These are phyloP conservation scores for Tetheella fluctuosa DNA, from an alignment of 2,888 invertebrate genomes.

Conservation along the genomic window DNA sequence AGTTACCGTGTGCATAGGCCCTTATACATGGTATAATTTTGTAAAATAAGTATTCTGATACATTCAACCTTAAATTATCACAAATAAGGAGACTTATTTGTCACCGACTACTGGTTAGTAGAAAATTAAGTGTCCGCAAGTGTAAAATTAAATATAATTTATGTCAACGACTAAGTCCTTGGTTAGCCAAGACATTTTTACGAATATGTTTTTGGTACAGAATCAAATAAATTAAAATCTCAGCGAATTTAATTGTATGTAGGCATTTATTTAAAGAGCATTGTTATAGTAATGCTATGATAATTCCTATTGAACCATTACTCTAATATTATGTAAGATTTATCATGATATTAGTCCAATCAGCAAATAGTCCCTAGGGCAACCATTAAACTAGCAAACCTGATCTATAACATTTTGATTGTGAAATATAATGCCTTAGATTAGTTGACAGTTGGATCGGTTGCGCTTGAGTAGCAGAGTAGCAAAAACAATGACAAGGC, in stretches of 20 bases:
- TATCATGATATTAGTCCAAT: neutral
- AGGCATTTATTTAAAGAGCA: no score
- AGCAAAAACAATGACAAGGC: slow-evolving; percentile 61
- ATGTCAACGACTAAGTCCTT: neutral
- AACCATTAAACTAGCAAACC: slow-evolving; percentile 17
- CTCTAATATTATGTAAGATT: no score
- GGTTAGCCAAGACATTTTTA: neutral
- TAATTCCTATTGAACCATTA: no score
- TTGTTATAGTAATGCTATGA: no score
- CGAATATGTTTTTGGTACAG: neutral
- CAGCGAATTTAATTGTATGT: no score
- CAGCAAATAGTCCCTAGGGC: slow-evolving; percentile 1
- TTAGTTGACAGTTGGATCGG: slow-evolving; percentile 32
- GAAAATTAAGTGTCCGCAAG: neutral
- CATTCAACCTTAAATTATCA: no score
- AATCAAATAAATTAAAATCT: neutral
- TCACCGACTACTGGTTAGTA: neutral
- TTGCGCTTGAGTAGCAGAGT: slow-evolving; percentile 51
- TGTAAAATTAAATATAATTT: slow-evolving; percentile 1
- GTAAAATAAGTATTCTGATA: no score
- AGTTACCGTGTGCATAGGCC: no score
- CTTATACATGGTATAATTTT: no score
- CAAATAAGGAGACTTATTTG: no score
- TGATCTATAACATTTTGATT: slow-evolving; percentile 17
- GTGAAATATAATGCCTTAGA: slow-evolving; percentile 20